phyloP scores from a whole-genome alignment of 2,888 invertebrate genomes.

The Lasioglossum villosulum region DNA sequence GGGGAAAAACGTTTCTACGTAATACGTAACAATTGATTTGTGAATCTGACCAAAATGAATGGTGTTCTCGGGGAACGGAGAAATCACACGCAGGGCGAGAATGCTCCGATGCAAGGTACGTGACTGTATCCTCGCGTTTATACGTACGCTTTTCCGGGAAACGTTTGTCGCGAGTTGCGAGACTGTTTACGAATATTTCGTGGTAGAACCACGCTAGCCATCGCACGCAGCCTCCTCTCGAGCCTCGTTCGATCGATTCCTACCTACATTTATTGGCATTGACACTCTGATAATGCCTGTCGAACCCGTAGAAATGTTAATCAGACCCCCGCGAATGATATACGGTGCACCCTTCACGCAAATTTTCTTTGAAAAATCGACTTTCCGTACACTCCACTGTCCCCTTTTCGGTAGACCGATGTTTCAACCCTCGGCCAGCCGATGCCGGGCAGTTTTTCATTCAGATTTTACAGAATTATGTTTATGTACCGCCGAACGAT shows the following conservation, averaged over 20 bases:
- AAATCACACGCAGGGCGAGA: conserved; percentile 31
- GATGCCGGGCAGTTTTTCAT: background rate
- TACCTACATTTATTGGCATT: conserved; percentile 46
- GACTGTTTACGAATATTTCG: conserved; percentile 65
- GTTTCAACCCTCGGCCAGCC: background rate
- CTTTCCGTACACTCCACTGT: background rate
- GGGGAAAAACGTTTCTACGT: conserved; percentile 55
- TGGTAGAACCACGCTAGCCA: conserved; percentile 40
- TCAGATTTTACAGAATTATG: background rate
- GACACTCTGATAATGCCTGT: conserved; percentile 26
- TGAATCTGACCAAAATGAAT: conserved; percentile 47
- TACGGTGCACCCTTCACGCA: background rate
- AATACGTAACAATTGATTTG: conserved; percentile 51
- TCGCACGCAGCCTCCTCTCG: conserved; percentile 43
- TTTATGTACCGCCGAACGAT: background rate
- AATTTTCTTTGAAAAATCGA: conserved; percentile 33
- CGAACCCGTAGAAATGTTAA: conserved; percentile 20
- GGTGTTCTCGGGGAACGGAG: conserved; percentile 42
- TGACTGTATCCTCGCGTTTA: background rate
- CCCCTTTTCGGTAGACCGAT: background rate
- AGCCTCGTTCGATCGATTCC: conserved; percentile 65
- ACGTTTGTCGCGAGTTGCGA: background rate
- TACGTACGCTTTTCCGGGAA: background rate
- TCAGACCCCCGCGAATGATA: background rate
- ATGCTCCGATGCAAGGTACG: conserved; percentile 64